These are phyloP conservation scores for Steatocranus sp. DNA, from an alignment of 2,797 vertebrate species.

Conservation along the genomic window DNA sequence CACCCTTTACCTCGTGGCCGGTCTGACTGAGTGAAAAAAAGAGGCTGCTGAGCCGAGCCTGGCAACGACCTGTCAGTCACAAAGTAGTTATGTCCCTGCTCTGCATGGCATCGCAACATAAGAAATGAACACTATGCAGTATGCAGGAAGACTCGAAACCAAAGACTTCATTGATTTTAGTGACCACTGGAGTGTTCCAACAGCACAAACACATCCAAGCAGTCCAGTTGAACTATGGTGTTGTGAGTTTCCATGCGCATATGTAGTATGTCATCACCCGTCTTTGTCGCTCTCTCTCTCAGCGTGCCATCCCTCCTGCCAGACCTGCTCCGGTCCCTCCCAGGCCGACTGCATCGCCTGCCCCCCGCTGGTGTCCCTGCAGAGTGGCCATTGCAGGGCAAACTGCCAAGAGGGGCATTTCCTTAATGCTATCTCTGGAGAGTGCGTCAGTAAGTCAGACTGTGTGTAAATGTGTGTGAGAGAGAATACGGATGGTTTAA, in stretches of 20 bases:
- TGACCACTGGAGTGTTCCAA: accelerated
- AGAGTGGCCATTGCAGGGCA: slow-evolving; percentile 78
- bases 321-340: slow-evolving; percentile 78
- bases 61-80: accelerated
- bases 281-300: neutral
- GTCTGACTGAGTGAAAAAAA: neutral
- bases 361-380: slow-evolving; percentile 67
- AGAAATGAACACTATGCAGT: neutral
- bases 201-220: neutral
- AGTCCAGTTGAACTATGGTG: neutral
- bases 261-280: neutral
- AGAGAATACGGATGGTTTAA: neutral
- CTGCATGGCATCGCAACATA: neutral
- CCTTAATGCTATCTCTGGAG: slow-evolving; percentile 73
- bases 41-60: neutral
- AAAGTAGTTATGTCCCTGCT: neutral
- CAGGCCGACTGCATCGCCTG: slow-evolving; percentile 84
- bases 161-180: neutral
- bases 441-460: slow-evolving; percentile 83
- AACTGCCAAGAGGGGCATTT: slow-evolving; percentile 83
- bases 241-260: accelerated
- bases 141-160: neutral
- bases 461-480: neutral
- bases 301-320: slow-evolving; percentile 92
- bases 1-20: accelerated